Evolutionary conservation across 1,140 invertebrate species (phyloP), one percentile per base, ranked within the genome.

Genomic region (Papilio polytes): DNA sequence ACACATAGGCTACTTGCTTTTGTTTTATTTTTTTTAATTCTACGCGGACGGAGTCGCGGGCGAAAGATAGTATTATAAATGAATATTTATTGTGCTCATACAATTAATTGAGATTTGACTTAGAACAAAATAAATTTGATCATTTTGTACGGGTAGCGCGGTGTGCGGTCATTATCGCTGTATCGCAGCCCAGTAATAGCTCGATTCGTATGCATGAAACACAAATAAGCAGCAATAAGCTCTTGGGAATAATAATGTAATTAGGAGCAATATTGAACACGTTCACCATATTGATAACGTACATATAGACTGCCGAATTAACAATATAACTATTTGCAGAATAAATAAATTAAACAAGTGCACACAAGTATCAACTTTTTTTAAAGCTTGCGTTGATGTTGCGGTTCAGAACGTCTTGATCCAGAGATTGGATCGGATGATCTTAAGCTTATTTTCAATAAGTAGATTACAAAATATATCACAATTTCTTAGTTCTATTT

Each of bases 161-260:
- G 41, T 26, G 44, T 74, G 41, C 8, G 41, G 44, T 74, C 44
- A 74, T 51, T 74, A 74, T 74, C 73, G 18, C 73, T 26, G 41
- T 48, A 74, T 46, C 73, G 73, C 73, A 74, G 73, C 15, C 46
- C 73, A 22, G 20, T 48, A 74, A 74, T 74, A 10, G 46, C 20
- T 36, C 44, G 22, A 74, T 74, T 74, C 73, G 44, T 74, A 74
- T 74, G 41, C 73, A 51, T 51, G 73, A 51, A 74, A 74, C 63
- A 66, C 46, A 46, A 74, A 74, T 51, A 51, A 74, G 44, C 73
- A 74, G 46, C 46, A 26, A 74, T 74, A 74, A 44, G 44, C 73
- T 13, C 44, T 51, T 51, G 73, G 41, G 73, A 74, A 74, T 26
- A 46, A 74, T 74, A 74, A 74, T 74, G n/a, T 74, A 74, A 44